These are phyloP conservation scores for Troides aeacus DNA, from an alignment of 2,888 invertebrate genomes.

Conservation along the genomic window DNA sequence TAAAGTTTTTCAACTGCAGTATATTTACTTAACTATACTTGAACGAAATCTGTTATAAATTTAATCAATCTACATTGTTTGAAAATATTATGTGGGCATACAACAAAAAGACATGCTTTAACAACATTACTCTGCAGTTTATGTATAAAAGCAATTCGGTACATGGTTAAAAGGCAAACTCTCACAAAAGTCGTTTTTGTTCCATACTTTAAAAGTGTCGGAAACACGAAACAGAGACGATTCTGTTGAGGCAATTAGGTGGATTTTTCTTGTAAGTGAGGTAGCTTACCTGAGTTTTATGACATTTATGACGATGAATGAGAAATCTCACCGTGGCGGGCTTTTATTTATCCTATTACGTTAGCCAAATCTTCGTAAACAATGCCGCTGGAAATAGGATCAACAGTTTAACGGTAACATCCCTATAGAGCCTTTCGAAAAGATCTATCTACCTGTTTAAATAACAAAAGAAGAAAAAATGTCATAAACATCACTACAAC, in stretches of 20 bases:
- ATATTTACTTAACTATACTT: neutral
- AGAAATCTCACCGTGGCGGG: constrained; percentile 42
- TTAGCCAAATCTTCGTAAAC: constrained; percentile 59
- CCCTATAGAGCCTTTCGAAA: constrained; percentile 48
- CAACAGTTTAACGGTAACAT: constrained; percentile 66
- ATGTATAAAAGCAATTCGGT: constrained; percentile 38
- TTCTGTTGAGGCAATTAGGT: constrained; percentile 62
- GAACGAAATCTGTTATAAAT: too few species aligned
- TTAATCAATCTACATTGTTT: too few species aligned
- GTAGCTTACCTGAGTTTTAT: constrained; percentile 76
- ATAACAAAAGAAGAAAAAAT: constrained; percentile 31
- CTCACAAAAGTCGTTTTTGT: constrained; percentile 41
- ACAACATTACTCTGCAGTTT: constrained; percentile 32
- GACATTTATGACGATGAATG: constrained; percentile 51
- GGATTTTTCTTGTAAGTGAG: constrained; percentile 65
- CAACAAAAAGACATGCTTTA: too few species aligned
- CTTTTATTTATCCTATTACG: constrained; percentile 73
- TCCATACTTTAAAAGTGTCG: constrained; percentile 47
- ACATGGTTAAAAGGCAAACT: constrained; percentile 40
- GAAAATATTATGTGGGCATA: too few species aligned
- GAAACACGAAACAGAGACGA: constrained; percentile 44
- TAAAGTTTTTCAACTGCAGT: neutral
- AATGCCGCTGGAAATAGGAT: constrained; percentile 59
- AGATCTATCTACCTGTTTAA: constrained; percentile 55
- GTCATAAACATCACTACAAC: neutral